phyloP scores from a whole-genome alignment of 2,113 vertebrate species.

The Panthera leo region DNA sequence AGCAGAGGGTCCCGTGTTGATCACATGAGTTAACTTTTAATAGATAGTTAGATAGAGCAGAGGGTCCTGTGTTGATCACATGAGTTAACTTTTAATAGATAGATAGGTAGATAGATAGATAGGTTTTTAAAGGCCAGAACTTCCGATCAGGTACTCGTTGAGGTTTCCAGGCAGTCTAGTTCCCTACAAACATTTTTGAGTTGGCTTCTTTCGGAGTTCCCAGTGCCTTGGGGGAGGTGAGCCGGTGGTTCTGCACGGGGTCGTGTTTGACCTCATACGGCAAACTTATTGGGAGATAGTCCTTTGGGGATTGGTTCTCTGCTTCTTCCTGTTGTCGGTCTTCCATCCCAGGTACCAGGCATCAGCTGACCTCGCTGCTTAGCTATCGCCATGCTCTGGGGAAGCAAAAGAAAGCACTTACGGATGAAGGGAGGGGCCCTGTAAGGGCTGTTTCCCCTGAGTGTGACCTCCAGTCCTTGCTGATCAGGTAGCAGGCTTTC shows the following conservation, averaged over 20 bases:
- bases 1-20: neutral
- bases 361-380: slow-evolving; percentile 81
- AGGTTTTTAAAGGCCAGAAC: neutral
- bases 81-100: too few species aligned
- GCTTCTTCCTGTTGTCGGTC: slow-evolving; percentile 81
- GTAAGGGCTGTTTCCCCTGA: slow-evolving; percentile 73
- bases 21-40: neutral
- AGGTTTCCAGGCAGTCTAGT: neutral
- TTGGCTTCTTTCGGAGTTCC: neutral
- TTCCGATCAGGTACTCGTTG: neutral
- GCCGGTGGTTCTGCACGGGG: neutral
- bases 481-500: slow-evolving; percentile 66
- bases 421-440: slow-evolving; percentile 77
- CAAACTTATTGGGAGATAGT: slow-evolving; percentile 77
- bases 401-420: slow-evolving; percentile 46
- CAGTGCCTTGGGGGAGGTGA: too few species aligned
- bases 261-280: slow-evolving; percentile 71
- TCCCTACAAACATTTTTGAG: neutral
- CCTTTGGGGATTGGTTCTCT: slow-evolving; percentile 78
- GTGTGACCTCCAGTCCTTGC: slow-evolving; percentile 75
- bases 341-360: slow-evolving; percentile 80
- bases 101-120: too few species aligned
- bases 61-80: too few species aligned
- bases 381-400: slow-evolving; percentile 78
- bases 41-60: too few species aligned